Conservation (phyloP, 2,888 invertebrate genomes). For the Calameuta idolon region DNA sequence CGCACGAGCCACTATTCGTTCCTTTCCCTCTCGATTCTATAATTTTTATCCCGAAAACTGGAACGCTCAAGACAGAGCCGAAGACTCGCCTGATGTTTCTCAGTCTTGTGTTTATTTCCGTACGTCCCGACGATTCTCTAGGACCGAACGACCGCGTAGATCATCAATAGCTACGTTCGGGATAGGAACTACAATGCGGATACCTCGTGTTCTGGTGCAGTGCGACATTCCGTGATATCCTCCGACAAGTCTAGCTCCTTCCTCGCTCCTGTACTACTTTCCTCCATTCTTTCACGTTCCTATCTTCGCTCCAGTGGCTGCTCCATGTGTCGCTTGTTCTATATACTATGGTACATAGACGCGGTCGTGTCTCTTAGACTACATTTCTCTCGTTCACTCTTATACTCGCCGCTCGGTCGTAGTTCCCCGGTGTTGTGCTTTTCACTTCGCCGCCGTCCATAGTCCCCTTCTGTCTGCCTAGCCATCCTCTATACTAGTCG, state of each 20-base stretch:
- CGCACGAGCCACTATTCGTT: constrained; percentile 35
- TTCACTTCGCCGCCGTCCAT: neutral
- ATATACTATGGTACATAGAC: neutral
- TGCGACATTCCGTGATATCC: neutral
- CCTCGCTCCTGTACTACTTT: neutral
- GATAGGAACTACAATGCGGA: neutral
- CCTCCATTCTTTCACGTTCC: neutral
- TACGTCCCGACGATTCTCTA: neutral
- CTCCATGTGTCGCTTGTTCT: neutral
- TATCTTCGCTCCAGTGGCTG: neutral
- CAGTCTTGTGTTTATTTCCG: neutral
- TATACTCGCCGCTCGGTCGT: neutral
- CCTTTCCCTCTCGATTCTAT: constrained; percentile 17
- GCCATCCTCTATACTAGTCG: neutral
- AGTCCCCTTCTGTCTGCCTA: neutral
- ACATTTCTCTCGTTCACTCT: neutral
- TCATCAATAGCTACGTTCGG: neutral
- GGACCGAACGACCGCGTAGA: neutral
- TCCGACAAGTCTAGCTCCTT: neutral
- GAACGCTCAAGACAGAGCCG: neutral
- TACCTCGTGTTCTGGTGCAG: neutral
- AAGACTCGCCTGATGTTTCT: neutral
- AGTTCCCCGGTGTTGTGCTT: neutral
- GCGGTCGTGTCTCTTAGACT: neutral
- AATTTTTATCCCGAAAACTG: neutral